Evolutionary conservation across 2,888 invertebrate species (phyloP).

Genomic region (Tetrapedia diversipes): DNA sequence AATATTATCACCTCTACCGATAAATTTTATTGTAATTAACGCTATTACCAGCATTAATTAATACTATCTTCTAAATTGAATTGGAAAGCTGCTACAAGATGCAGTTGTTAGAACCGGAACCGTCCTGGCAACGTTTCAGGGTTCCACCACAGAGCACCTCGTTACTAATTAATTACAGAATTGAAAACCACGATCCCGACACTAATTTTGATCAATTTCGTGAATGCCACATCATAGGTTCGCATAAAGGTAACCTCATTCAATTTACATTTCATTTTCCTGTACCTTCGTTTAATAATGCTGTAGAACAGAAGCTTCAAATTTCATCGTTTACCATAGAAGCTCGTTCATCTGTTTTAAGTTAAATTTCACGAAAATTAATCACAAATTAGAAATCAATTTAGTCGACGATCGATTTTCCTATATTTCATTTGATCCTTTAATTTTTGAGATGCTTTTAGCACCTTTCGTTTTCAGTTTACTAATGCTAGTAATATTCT

Average conservation of each 20-base stretch:
- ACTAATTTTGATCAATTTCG: conserved; percentile 47
- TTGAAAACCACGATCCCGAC: conserved; percentile 33
- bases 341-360: neutral
- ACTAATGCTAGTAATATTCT: too few species aligned
- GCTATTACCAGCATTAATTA: too few species aligned
- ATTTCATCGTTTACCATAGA: neutral
- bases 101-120: conserved; percentile 12
- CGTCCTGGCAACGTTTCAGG: conserved; percentile 52
- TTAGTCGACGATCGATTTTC: too few species aligned
- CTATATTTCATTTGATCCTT: neutral
- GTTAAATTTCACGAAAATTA: neutral
- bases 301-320: neutral
- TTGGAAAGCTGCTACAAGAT: conserved; percentile 40
- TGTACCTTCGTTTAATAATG: conserved; percentile 1
- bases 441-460: neutral
- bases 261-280: conserved; percentile 13
- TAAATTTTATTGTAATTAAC: conserved; percentile 26
- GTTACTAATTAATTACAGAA: conserved; percentile 46
- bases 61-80: conserved; percentile 44
- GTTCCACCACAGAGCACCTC: conserved; percentile 9
- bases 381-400: neutral
- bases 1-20: conserved; percentile 13
- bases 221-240: neutral
- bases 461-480: too few species aligned
- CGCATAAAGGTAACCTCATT: conserved; percentile 16